A percentile compares a stretch with the other conserved stretches of the same genome.
These are phyloP conservation scores for Dasysyrphus albostriatus DNA, from an alignment of 2,888 invertebrate species.

Conservation along the genomic window DNA sequence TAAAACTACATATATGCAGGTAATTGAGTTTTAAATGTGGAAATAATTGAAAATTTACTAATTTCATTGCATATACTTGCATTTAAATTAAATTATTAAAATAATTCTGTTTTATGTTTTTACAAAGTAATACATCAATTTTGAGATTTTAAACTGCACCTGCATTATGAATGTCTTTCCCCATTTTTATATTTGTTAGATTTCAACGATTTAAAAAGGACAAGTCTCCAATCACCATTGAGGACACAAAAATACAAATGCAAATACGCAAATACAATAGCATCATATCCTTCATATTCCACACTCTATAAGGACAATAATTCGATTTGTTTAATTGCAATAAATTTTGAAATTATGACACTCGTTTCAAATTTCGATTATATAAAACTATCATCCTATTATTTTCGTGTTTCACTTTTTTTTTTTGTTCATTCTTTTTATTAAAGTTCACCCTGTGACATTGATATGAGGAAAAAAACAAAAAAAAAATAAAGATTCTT, in stretches of 20 bases:
- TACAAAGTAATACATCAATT: background rate
- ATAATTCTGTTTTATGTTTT: background rate
- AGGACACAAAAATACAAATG: background rate
- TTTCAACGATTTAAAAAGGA: constrained; percentile 3
- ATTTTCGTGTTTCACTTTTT: constrained; percentile 11
- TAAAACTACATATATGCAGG: too few relatives aligned
- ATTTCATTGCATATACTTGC: background rate
- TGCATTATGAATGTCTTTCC: constrained; percentile 24
- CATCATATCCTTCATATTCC: constrained; percentile 36
- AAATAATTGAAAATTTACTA: background rate
- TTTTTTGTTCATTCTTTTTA: background rate
- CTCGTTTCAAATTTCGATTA: constrained; percentile 73
- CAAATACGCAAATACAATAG: background rate
- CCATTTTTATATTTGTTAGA: background rate
- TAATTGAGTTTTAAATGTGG: too few relatives aligned
- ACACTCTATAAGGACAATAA: constrained; percentile 29
- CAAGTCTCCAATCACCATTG: constrained; percentile 26
- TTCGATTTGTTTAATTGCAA: constrained; percentile 66
- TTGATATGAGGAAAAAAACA: constrained; percentile 13
- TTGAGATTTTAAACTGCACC: constrained; percentile 27
- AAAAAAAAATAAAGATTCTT: constrained; percentile 29
- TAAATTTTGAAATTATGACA: constrained; percentile 74
- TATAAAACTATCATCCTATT: constrained; percentile 57
- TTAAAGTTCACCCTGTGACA: constrained; percentile 29
- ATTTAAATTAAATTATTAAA: background rate